A percentile compares a stretch with the other conserved stretches of the same genome.
Evolutionary conservation across 2,797 vertebrate genomes (phyloP).

Genomic region (Champsocephalus gunnari): DNA sequence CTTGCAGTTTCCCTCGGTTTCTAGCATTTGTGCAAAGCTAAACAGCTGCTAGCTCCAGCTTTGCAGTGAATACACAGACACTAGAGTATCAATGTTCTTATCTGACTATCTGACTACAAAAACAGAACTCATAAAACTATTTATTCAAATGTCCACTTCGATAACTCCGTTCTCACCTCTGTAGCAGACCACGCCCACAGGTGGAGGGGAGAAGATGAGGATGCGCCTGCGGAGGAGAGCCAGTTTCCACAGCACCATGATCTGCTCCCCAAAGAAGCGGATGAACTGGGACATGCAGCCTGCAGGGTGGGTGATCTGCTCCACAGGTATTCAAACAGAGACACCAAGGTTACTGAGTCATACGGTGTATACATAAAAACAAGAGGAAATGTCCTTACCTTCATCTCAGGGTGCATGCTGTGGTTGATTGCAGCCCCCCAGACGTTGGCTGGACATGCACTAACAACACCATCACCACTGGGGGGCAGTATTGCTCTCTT

Average conservation of each 20-base stretch:
- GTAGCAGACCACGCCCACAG: constrained; percentile 95
- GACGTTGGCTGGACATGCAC: constrained; percentile 84
- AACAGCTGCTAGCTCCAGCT: not conserved
- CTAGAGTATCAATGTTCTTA: not conserved
- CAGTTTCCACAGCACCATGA: constrained; percentile 96
- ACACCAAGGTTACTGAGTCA: not conserved
- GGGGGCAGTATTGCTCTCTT: constrained; percentile 90
- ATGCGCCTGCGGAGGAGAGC: constrained; percentile 94
- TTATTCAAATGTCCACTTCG: no score
- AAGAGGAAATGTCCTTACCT: constrained; percentile 78
- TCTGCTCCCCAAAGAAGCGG: constrained; percentile 96
- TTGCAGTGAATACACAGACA: not conserved
- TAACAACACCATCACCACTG: constrained; percentile 81
- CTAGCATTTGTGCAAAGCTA: not conserved
- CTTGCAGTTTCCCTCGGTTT: no score
- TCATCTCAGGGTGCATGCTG: constrained; percentile 96
- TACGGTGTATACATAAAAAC: not conserved
- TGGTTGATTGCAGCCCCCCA: constrained; percentile 90
- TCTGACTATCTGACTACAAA: not conserved
- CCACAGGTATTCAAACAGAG: constrained; percentile 9
- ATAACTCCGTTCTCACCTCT: constrained; percentile 84
- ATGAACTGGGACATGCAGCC: constrained; percentile 99
- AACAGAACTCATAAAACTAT: no score
- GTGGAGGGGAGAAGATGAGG: constrained; percentile 95
- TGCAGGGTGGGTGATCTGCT: constrained; percentile 95